These are phyloP conservation scores for Campoplex nolae DNA, from an alignment of 2,888 invertebrate genomes.

Conservation along the genomic window DNA sequence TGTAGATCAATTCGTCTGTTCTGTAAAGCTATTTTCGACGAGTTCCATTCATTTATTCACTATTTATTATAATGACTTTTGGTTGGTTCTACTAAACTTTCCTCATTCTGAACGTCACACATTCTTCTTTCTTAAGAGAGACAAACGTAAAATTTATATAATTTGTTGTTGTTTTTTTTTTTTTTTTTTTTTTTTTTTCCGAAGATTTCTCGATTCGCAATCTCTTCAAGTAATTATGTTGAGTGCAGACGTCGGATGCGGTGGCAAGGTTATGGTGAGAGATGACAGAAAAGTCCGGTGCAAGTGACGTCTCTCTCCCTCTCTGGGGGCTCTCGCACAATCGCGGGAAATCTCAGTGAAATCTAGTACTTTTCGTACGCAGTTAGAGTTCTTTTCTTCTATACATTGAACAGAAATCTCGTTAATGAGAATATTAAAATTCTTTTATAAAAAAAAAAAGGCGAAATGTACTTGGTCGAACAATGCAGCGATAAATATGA, in stretches of 20 bases:
- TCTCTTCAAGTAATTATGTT: slow-evolving; percentile 52
- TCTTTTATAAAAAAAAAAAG: slow-evolving; percentile 54
- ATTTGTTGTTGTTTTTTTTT: background rate
- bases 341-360: slow-evolving; percentile 40
- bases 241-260: slow-evolving; percentile 23
- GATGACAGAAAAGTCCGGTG: slow-evolving; percentile 8
- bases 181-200: background rate
- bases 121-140: background rate
- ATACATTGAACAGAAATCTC: slow-evolving; percentile 11
- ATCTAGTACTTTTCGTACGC: slow-evolving; percentile 6
- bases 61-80: background rate
- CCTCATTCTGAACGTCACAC: slow-evolving; percentile 6
- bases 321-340: slow-evolving; percentile 41
- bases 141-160: background rate
- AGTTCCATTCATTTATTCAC: background rate
- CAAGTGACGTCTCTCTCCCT: slow-evolving; percentile 14
- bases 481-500: slow-evolving; percentile 67
- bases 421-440: slow-evolving; percentile 49
- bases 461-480: slow-evolving; percentile 39
- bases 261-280: slow-evolving; percentile 14
- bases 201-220: slow-evolving; percentile 34
- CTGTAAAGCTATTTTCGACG: background rate
- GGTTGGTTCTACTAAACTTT: slow-evolving; percentile 6
- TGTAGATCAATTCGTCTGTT: background rate
- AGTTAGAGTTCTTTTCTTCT: background rate